Conservation (phyloP, 2,888 invertebrate genomes). For the Lepeophtheirus nordmannii region DNA sequence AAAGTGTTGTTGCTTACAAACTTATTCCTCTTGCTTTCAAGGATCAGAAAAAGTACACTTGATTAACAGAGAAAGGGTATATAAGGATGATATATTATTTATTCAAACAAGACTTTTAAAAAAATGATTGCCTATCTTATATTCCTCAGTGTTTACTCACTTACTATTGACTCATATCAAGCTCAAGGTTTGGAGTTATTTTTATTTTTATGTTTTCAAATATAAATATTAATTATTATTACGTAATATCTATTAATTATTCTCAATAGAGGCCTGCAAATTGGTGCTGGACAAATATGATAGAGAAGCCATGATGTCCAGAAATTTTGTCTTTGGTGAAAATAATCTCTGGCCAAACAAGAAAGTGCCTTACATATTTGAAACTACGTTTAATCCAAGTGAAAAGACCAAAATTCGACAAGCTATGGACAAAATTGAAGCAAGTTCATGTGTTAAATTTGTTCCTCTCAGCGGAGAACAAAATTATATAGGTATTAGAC, state of each 20-base stretch:
- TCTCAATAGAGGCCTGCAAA: not conserved
- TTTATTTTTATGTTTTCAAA: too few relatives aligned
- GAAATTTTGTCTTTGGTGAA: not conserved
- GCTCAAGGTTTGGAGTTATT: too few relatives aligned
- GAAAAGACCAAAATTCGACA: not conserved
- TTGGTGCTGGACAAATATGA: not conserved
- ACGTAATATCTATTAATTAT: not conserved
- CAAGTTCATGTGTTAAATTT: not conserved
- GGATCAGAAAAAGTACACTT: too few relatives aligned
- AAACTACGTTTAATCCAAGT: not conserved
- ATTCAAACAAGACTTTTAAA: too few relatives aligned
- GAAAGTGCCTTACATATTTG: not conserved
- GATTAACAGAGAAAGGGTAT: too few relatives aligned
- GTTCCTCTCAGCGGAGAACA: not conserved
- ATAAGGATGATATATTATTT: too few relatives aligned
- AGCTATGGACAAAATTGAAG: not conserved
- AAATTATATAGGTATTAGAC: not conserved
- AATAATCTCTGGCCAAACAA: not conserved
- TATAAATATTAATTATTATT: too few relatives aligned
- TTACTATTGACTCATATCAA: too few relatives aligned
- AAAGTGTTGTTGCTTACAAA: too few relatives aligned
- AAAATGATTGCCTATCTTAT: too few relatives aligned
- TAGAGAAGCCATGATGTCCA: not conserved
- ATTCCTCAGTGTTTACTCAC: too few relatives aligned
- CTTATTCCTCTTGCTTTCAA: too few relatives aligned